These are phyloP conservation scores for Leptopilina myrica DNA, from an alignment of 2,888 invertebrate species.

Conservation along the genomic window DNA sequence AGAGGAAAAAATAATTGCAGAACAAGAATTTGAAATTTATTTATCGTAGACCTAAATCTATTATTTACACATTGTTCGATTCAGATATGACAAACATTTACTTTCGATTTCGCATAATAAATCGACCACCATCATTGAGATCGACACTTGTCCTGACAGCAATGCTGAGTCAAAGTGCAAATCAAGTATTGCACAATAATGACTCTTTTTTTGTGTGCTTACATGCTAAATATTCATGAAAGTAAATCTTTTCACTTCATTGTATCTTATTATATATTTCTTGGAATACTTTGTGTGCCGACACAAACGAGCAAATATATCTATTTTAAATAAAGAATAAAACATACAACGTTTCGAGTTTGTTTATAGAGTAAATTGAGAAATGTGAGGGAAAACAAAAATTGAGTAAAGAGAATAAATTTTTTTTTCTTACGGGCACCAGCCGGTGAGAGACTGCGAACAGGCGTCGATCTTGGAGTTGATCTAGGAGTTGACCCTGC, in stretches of 20 bases:
- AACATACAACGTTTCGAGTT: not conserved
- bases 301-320: not conserved
- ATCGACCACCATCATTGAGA: constrained; percentile 12
- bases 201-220: constrained; percentile 42
- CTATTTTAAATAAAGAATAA: too few species aligned
- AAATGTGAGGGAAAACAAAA: not conserved
- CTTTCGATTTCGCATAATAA: constrained; percentile 36
- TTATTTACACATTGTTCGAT: constrained; percentile 26
- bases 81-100: not conserved
- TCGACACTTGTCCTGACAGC: constrained; percentile 32
- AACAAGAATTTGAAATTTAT: constrained; percentile 45
- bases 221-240: constrained; percentile 13
- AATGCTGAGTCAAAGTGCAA: constrained; percentile 71
- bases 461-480: constrained; percentile 85
- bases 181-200: constrained; percentile 63
- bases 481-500: constrained; percentile 82
- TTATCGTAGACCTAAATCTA: constrained; percentile 43
- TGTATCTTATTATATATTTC: not conserved
- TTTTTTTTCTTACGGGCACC: constrained; percentile 65
- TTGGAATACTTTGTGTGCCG: constrained; percentile 4
- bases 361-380: not conserved
- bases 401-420: constrained; percentile 12
- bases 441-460: constrained; percentile 85
- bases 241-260: constrained; percentile 22
- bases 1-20: constrained; percentile 3